These are phyloP conservation scores for Machaerirhynchus nigripectus DNA, from an alignment of 2,113 vertebrate species.

Conservation along the genomic window DNA sequence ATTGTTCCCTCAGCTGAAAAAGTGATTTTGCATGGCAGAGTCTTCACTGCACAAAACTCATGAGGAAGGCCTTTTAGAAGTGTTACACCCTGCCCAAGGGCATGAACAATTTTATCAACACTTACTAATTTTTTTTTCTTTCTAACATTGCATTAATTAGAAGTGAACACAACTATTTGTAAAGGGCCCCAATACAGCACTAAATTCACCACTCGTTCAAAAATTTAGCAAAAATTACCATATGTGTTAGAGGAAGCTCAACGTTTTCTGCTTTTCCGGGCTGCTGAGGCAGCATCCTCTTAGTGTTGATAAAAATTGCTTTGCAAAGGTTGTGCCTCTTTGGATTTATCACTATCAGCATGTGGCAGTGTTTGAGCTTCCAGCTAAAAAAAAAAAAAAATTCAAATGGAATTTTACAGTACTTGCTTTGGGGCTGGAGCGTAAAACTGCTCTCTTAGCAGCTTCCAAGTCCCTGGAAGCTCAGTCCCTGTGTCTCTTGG, in stretches of 20 bases:
- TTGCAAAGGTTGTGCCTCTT: conserved; percentile 66
- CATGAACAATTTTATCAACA: neutral
- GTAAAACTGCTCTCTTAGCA: conserved; percentile 56
- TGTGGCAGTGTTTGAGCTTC: conserved; percentile 59
- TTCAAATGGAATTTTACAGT: conserved; percentile 67
- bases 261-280: conserved; percentile 34
- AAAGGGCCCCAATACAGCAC: neutral
- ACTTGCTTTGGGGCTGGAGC: conserved; percentile 60
- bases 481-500: neutral
- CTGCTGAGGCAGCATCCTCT: conserved; percentile 62
- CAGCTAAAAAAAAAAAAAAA: conserved; percentile 50
- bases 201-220: neutral
- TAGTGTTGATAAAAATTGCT: conserved; percentile 66
- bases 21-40: neutral
- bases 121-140: neutral
- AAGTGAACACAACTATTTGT: neutral
- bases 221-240: conserved; percentile 40
- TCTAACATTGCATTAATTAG: conserved; percentile 2
- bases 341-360: conserved; percentile 67
- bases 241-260: conserved; percentile 17
- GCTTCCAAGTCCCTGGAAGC: conserved; percentile 35
- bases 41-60: neutral
- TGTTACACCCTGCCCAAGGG: neutral
- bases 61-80: neutral
- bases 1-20: neutral